Evolutionary conservation across 2,797 vertebrate species (phyloP).

Genomic region (Eremophila alpestris): DNA sequence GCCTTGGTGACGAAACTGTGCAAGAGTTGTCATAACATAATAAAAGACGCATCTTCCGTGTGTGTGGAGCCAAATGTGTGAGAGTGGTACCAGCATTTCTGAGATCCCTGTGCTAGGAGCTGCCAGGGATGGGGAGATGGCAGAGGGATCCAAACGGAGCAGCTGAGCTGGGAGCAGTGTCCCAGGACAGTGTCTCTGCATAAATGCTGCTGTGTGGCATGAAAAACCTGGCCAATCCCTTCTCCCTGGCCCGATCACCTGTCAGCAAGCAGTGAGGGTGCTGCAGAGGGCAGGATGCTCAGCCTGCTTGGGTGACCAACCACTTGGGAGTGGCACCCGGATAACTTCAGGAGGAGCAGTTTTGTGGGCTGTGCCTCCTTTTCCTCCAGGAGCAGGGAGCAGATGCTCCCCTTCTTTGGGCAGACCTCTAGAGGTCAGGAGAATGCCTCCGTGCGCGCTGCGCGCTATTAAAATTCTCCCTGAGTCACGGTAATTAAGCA

Average conservation of each 20-base stretch:
- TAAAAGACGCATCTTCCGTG: not conserved
- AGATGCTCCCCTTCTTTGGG: conserved; percentile 6
- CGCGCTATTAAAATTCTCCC: conserved; percentile 74
- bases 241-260: not conserved
- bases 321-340: not conserved
- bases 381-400: not conserved
- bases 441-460: conserved; percentile 61
- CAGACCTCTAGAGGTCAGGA: conserved; percentile 84
- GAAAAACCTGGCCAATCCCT: not conserved
- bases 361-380: not conserved
- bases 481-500: conserved; percentile 76
- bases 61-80: not conserved
- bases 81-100: not conserved
- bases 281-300: not conserved
- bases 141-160: not conserved
- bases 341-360: not conserved
- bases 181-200: not conserved
- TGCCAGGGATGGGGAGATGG: not conserved
- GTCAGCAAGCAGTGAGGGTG: not conserved
- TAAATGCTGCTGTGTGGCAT: not conserved
- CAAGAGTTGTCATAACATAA: not conserved
- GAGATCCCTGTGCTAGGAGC: not conserved
- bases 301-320: not conserved
- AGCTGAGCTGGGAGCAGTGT: not conserved
- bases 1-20: not conserved